Base-by-base conservation (phyloP, 1,140 invertebrate genomes). In the Subanguina moxae region DNA sequence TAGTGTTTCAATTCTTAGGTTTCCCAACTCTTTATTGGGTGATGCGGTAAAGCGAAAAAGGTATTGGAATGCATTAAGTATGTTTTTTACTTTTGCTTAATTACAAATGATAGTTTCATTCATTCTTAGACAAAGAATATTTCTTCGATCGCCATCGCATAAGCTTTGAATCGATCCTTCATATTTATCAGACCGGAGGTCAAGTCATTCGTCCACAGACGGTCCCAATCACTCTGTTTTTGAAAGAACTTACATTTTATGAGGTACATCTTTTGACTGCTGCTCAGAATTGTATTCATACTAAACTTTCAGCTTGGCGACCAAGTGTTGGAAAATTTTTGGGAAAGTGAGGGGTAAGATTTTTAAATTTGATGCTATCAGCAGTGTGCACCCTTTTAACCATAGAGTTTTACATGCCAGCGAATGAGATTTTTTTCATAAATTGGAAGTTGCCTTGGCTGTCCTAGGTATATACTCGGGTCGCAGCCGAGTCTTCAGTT, bases 71-170 rank as follows among this genome's bases (percentile, higher is more conserved):
- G 91, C 93, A 69, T 87, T 95, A 79, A 88, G 91, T 85, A 97
- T 38, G 11, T 38, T 38, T 38, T 38, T 38, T 38, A 38, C 11
- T 38, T 38, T 38, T 38, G 3, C 32, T 38, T 38, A 38, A n/a
- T n/a, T n/a, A n/a, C n/a, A n/a, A n/a, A n/a, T n/a, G n/a, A n/a
- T n/a, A n/a, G n/a, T 38, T 38, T 38, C 11, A 5, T 38, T 38
- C 32, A 38, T 38, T 5, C 32, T 38, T 38, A 38, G 32, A 38
- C 11, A 38, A 97, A 88, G 95, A 98, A 87, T 98, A 97, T 87
- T 99, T 98, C 87, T 97, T 98, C 87, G 95, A 99, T 87, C 88
- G 95, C 82, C 97, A 97, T 88, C 88, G 95, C 84, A 92, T 93
- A 83, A 93, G 91, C 83, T 94, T 86, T 74, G 86, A 86, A 78